These are phyloP conservation scores for Drosophila punjabiensis DNA, from an alignment of 1,140 invertebrate genomes.

Conservation along the genomic window DNA sequence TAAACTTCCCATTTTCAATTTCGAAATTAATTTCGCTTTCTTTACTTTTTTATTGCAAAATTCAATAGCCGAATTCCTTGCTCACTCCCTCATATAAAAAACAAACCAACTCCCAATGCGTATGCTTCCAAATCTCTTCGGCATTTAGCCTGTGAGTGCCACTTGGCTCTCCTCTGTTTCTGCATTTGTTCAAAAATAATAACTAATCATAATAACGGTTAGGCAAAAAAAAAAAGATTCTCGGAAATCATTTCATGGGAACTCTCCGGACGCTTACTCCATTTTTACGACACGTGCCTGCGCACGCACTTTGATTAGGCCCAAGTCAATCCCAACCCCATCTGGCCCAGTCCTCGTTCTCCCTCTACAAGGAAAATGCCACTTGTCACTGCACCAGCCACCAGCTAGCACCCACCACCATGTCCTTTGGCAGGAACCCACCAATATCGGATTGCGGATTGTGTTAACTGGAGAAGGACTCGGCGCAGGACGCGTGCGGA, in stretches of 20 bases:
- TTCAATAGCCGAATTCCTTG: background rate
- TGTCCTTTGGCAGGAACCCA: constrained; percentile 30
- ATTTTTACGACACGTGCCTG: constrained; percentile 68
- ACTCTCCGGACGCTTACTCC: constrained; percentile 34
- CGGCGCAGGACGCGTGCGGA: constrained; percentile 46
- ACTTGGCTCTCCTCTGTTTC: constrained; percentile 6
- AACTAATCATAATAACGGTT: constrained; percentile 77
- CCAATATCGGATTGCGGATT: constrained; percentile 72
- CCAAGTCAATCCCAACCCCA: constrained; percentile 38
- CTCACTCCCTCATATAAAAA: constrained; percentile 5
- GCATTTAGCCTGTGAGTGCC: constrained; percentile 51
- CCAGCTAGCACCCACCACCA: constrained; percentile 34
- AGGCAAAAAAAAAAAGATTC: constrained; percentile 58
- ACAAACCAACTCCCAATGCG: constrained; percentile 47
- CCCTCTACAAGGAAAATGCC: constrained; percentile 18
- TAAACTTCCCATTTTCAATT: background rate
- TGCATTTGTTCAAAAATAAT: constrained; percentile 76
- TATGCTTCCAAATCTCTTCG: constrained; percentile 63
- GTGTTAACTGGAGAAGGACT: constrained; percentile 10
- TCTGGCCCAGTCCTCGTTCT: constrained; percentile 36
- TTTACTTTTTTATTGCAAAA: background rate
- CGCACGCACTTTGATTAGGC: constrained; percentile 74
- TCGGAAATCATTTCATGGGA: constrained; percentile 70
- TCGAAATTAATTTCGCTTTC: background rate
- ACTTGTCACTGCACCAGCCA: constrained; percentile 40